These are phyloP conservation scores for Saxicola maurus DNA, from an alignment of 2,797 vertebrate species.

Conservation along the genomic window DNA sequence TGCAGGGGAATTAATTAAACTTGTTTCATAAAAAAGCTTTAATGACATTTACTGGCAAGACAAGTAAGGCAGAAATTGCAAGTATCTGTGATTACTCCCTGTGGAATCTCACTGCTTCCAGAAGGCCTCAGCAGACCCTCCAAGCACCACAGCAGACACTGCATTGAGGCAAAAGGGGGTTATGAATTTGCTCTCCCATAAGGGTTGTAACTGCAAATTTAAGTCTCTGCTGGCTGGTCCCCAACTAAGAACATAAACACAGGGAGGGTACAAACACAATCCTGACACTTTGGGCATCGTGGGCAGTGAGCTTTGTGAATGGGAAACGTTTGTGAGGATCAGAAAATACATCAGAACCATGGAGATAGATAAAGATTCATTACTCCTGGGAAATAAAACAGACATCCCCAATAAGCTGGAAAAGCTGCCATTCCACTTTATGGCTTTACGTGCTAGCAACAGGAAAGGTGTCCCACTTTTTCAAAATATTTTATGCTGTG, in stretches of 20 bases:
- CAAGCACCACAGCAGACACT: neutral
- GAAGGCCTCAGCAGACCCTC: neutral
- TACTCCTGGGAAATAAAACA: neutral
- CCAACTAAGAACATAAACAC: neutral
- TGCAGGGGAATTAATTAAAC: slow-evolving; percentile 56
- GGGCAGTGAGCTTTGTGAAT: neutral
- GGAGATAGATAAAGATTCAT: neutral
- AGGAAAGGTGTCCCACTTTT: neutral
- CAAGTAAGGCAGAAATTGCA: slow-evolving; percentile 26
- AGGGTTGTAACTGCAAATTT: neutral
- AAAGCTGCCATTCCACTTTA: neutral
- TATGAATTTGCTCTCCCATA: neutral
- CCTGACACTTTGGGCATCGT: neutral
- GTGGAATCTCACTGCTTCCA: neutral
- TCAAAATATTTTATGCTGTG: neutral
- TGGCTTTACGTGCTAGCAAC: neutral
- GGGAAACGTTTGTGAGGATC: neutral
- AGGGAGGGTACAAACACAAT: neutral
- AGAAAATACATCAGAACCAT: neutral
- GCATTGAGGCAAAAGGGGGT: neutral
- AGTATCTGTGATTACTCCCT: neutral
- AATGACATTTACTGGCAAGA: slow-evolving; percentile 36
- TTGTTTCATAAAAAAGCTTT: slow-evolving; percentile 54
- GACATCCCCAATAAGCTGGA: neutral
- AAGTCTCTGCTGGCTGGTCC: neutral